These are phyloP conservation scores for Setipinna tenuifilis DNA, from an alignment of 2,797 vertebrate species.

Conservation along the genomic window DNA sequence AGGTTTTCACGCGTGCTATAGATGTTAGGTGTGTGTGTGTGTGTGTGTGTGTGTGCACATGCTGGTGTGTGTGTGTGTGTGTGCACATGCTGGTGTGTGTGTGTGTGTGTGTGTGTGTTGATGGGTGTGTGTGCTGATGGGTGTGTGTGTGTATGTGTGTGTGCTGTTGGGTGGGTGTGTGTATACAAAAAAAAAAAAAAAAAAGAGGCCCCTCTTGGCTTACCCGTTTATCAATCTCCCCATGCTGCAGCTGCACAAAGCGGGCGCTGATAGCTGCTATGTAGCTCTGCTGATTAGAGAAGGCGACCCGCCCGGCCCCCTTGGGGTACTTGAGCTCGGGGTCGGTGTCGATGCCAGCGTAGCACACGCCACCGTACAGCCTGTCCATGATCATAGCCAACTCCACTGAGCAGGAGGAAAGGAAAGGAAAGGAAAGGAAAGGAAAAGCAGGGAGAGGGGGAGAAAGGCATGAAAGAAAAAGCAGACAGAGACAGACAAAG, in stretches of 20 bases:
- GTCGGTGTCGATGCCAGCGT: slow-evolving; percentile 98
- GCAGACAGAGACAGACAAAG: not conserved
- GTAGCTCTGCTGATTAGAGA: slow-evolving; percentile 99
- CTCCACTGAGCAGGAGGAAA: slow-evolving; percentile 82
- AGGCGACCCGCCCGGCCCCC: slow-evolving; percentile 97
- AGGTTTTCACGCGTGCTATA: no score
- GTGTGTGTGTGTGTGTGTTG: not conserved
- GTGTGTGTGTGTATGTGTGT: slow-evolving; percentile 22
- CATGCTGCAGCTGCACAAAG: slow-evolving; percentile 99
- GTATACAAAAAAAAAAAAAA: not conserved
- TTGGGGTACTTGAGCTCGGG: slow-evolving; percentile 99
- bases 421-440: not conserved
- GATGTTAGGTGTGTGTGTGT: not conserved
- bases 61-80: no score
- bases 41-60: not conserved
- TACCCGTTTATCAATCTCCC: slow-evolving; percentile 99
- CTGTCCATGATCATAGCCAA: slow-evolving; percentile 99
- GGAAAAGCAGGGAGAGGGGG: not conserved
- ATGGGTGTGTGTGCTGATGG: not conserved
- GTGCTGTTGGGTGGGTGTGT: slow-evolving; percentile 42
- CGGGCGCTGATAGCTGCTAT: slow-evolving; percentile 99
- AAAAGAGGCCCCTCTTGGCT: slow-evolving; percentile 58
- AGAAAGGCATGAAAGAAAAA: not conserved
- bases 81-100: not conserved
- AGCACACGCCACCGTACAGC: slow-evolving; percentile 97